Evolutionary conservation across 2,797 vertebrate genomes (phyloP).

Genomic region (Diplodus puntazzo): DNA sequence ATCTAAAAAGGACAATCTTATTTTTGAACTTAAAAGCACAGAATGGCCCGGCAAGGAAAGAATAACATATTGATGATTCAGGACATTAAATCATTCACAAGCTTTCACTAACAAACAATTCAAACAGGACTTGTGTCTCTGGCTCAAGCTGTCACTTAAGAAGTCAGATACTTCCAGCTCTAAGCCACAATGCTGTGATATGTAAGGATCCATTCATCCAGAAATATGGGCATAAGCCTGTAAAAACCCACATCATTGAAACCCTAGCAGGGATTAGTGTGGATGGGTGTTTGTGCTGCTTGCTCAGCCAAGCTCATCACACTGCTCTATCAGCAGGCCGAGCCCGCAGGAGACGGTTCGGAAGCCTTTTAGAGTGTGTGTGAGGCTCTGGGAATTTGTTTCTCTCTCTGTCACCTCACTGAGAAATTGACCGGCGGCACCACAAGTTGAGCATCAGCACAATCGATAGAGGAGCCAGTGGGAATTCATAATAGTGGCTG

Average conservation of each 20-base stretch:
- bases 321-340: slow-evolving; percentile 55
- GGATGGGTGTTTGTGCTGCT: slow-evolving; percentile 43
- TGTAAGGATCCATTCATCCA: slow-evolving; percentile 44
- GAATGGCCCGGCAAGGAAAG: background rate
- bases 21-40: background rate
- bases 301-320: slow-evolving; percentile 54
- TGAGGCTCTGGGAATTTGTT: slow-evolving; percentile 24
- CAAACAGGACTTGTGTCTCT: background rate
- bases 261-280: slow-evolving; percentile 51
- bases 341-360: slow-evolving; percentile 17
- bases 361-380: slow-evolving; percentile 26
- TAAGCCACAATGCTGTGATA: slow-evolving; percentile 1
- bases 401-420: slow-evolving; percentile 40
- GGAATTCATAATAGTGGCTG: slow-evolving; percentile 37
- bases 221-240: slow-evolving; percentile 51
- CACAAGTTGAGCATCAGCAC: slow-evolving; percentile 34
- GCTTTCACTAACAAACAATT: background rate
- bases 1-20: background rate
- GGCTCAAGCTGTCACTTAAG: slow-evolving; percentile 7
- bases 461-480: slow-evolving; percentile 49
- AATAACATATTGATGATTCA: background rate
- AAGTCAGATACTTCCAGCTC: slow-evolving; percentile 30
- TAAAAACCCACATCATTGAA: slow-evolving; percentile 56
- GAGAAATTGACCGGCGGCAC: slow-evolving; percentile 45
- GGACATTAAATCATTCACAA: background rate